phyloP scores from a whole-genome alignment of 2,797 vertebrate species.

The Pogoniulus pusillus region DNA sequence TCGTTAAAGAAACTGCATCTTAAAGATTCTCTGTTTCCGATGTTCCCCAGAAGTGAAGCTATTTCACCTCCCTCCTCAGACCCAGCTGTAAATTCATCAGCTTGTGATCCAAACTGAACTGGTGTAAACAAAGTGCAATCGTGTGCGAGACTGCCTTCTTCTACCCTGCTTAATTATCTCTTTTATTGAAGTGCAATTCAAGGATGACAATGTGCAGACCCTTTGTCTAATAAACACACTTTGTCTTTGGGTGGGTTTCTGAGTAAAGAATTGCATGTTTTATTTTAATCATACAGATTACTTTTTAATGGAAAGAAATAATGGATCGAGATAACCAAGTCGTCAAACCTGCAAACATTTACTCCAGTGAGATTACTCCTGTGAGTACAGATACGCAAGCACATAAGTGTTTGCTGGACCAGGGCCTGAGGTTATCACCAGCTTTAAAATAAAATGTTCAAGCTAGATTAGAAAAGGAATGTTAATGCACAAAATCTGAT shows the following conservation, averaged over 20 bases:
- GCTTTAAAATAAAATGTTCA: slow-evolving; percentile 49
- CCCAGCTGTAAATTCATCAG: neutral
- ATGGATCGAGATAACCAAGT: slow-evolving; percentile 49
- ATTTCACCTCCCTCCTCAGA: neutral
- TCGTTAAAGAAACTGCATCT: neutral
- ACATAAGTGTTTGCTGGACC: slow-evolving; percentile 14
- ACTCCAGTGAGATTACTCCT: slow-evolving; percentile 41
- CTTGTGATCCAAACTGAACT: neutral
- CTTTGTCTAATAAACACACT: slow-evolving; percentile 32
- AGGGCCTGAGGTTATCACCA: slow-evolving; percentile 43
- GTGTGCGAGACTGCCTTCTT: neutral
- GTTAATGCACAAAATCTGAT: slow-evolving; percentile 65
- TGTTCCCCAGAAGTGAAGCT: neutral
- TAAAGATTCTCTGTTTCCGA: neutral
- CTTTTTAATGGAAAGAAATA: slow-evolving; percentile 66
- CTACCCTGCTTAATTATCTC: slow-evolving; percentile 7
- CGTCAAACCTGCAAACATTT: slow-evolving; percentile 33
- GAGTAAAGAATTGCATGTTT: slow-evolving; percentile 42
- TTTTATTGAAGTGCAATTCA: slow-evolving; percentile 25
- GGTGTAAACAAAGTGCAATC: slow-evolving; percentile 22
- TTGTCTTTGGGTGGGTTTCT: slow-evolving; percentile 63
- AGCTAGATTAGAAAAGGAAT: slow-evolving; percentile 56
- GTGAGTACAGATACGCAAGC: slow-evolving; percentile 21
- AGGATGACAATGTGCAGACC: slow-evolving; percentile 59
- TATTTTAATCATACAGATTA: slow-evolving; percentile 58